Percentiles rank a stretch among this genome's conserved stretches.
Evolutionary conservation across 1,140 invertebrate genomes (phyloP).

Genomic region (Nylanderia fulva): DNA sequence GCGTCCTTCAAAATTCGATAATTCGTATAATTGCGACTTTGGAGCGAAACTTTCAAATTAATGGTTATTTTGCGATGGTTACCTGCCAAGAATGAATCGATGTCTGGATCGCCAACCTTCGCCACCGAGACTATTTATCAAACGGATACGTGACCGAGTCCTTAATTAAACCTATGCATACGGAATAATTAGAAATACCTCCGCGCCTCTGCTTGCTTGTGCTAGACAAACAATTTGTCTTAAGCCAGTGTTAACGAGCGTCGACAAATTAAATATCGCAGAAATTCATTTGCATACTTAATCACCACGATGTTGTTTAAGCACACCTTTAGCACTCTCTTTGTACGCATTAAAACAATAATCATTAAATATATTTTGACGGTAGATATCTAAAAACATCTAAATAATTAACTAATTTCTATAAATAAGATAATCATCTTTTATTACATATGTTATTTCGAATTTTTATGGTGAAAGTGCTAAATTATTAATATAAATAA

Average conservation of each 20-base stretch:
- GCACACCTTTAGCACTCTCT: not conserved
- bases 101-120: conserved; percentile 75
- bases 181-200: conserved; percentile 74
- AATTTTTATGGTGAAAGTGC: too few species aligned
- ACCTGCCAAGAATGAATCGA: conserved; percentile 76
- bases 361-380: not conserved
- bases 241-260: conserved; percentile 43
- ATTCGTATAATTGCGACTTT: conserved; percentile 68
- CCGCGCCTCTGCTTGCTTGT: conserved; percentile 6
- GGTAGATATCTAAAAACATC: not conserved
- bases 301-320: conserved; percentile 23
- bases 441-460: too few species aligned
- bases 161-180: conserved; percentile 77
- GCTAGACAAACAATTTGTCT: conserved; percentile 62
- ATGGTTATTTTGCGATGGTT: conserved; percentile 67
- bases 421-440: too few species aligned
- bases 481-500: too few species aligned
- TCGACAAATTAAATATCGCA: conserved; percentile 54
- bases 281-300: conserved; percentile 55
- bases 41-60: conserved; percentile 68
- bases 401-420: not conserved
- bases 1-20: conserved; percentile 59
- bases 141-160: conserved; percentile 69
- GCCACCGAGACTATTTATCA: conserved; percentile 76
- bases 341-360: not conserved